phyloP scores from a whole-genome alignment of 2,888 invertebrate species.

The Orgyia antiqua region DNA sequence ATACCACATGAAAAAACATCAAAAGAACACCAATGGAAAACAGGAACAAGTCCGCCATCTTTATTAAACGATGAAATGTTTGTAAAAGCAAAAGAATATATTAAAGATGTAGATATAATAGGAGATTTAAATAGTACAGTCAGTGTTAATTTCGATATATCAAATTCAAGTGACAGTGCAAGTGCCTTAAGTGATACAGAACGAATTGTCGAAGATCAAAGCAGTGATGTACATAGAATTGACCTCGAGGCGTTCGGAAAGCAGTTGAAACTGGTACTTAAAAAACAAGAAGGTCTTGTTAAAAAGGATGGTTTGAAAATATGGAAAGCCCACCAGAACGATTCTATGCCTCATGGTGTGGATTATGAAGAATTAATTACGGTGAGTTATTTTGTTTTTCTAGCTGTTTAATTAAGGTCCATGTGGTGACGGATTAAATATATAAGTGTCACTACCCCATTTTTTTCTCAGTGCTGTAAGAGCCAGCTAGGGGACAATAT shows the following conservation, averaged over 20 bases:
- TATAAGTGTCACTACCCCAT: no score
- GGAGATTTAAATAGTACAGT: conserved; percentile 66
- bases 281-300: conserved; percentile 87
- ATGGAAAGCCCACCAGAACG: conserved; percentile 88
- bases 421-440: no score
- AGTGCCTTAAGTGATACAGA: conserved; percentile 46
- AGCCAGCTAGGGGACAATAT: no score
- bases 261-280: conserved; percentile 84
- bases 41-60: conserved; percentile 51
- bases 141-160: conserved; percentile 56
- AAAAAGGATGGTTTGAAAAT: conserved; percentile 87
- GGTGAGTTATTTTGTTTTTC: conserved; percentile 69
- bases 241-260: conserved; percentile 89
- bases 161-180: conserved; percentile 52
- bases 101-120: conserved; percentile 64
- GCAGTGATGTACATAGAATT: conserved; percentile 80
- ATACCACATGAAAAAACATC: conserved; percentile 58
- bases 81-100: conserved; percentile 48
- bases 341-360: conserved; percentile 86
- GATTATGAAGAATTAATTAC: conserved; percentile 87
- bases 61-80: conserved; percentile 69
- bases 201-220: conserved; percentile 50
- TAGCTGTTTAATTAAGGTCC: no score
- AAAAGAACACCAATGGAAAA: conserved; percentile 42
- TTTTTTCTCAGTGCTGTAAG: no score